Conservation (phyloP, 2,797 vertebrate genomes). For the Luscinia megarhynchos region DNA sequence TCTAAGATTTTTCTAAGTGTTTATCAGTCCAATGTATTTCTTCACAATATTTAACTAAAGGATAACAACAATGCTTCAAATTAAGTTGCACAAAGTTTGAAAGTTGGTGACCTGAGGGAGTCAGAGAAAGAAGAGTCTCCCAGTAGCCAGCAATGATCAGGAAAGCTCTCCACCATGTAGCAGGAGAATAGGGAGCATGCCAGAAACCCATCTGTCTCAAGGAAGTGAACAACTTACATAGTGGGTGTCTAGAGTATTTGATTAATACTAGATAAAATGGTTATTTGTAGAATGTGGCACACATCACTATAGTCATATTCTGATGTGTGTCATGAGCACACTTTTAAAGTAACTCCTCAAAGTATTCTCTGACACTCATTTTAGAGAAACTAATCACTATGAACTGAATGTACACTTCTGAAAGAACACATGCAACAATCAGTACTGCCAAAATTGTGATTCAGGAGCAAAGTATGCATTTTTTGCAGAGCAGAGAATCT, state of each 20-base stretch:
- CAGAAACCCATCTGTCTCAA: background rate
- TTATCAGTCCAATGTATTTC: background rate
- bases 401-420: background rate
- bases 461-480: constrained; percentile 34
- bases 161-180: background rate
- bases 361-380: background rate
- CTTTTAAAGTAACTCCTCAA: background rate
- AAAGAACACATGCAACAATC: background rate
- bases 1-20: background rate
- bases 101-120: accelerated
- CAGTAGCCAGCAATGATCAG: background rate
- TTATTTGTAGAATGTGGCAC: background rate
- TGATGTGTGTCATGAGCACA: background rate
- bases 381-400: background rate
- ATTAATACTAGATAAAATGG: background rate
- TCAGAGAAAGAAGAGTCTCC: background rate
- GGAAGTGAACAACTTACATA: background rate
- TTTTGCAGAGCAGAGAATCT: background rate
- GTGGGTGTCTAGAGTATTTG: background rate
- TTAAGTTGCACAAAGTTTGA: background rate
- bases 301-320: background rate
- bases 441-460: constrained; percentile 24
- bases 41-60: background rate
- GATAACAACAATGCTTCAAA: background rate
- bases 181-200: background rate